These are phyloP conservation scores for Dryomyza anilis DNA, from an alignment of 2,888 invertebrate species.

Conservation along the genomic window DNA sequence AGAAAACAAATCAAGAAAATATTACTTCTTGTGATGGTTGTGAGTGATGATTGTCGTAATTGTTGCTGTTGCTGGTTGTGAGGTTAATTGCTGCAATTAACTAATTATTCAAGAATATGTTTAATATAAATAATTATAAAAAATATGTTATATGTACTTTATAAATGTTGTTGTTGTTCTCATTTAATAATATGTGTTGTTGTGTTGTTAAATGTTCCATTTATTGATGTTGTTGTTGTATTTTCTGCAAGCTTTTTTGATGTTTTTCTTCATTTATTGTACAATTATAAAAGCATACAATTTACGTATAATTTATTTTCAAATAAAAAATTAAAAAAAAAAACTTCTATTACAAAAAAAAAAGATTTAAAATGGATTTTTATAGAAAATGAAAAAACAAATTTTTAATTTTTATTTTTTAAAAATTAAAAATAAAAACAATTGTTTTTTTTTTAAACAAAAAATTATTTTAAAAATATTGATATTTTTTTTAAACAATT, in stretches of 20 bases:
- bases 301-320: background rate
- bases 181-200: slow-evolving; percentile 39
- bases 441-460: no score
- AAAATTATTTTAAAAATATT: no score
- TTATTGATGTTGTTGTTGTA: slow-evolving; percentile 17
- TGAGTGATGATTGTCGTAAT: slow-evolving; percentile 46
- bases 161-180: slow-evolving; percentile 41
- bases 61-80: slow-evolving; percentile 24
- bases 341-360: background rate
- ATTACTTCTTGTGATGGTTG: slow-evolving; percentile 48
- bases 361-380: no score
- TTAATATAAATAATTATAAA: background rate
- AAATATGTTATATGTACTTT: slow-evolving; percentile 11
- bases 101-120: background rate
- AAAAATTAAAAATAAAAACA: no score
- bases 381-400: no score
- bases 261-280: slow-evolving; percentile 31
- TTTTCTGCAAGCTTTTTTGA: slow-evolving; percentile 31
- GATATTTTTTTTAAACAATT: no score
- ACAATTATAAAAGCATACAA: background rate
- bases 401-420: no score
- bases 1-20: slow-evolving; percentile 7
- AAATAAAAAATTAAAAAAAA: background rate
- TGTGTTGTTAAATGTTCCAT: slow-evolving; percentile 30
- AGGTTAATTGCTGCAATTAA: slow-evolving; percentile 12